Conservation (phyloP, 2,113 vertebrate genomes). For the Sula dactylatra region DNA sequence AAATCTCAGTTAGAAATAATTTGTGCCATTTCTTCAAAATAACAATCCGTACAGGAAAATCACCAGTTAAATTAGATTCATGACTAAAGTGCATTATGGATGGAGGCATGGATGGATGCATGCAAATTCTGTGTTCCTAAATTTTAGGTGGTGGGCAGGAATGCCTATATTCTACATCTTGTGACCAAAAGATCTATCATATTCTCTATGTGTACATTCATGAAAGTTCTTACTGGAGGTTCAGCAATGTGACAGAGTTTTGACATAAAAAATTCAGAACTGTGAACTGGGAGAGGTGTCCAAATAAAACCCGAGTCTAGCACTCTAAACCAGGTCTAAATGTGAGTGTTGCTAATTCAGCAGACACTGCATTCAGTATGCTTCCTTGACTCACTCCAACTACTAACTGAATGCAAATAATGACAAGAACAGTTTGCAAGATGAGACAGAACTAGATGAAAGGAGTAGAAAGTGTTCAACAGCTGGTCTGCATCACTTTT, state of each 20-base stretch:
- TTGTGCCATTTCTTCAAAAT: background rate
- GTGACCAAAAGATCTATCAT: background rate
- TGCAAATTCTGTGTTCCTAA: background rate
- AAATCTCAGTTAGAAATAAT: background rate
- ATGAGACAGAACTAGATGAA: background rate
- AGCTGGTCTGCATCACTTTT: background rate
- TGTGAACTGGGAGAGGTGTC: background rate
- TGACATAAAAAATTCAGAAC: background rate
- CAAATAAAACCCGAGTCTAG: background rate
- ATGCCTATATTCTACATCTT: background rate
- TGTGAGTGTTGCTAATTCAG: background rate
- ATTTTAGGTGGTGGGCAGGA: background rate
- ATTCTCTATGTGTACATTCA: fast-evolving
- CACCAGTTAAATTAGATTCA: background rate
- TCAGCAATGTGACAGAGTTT: background rate
- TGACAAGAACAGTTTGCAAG: background rate
- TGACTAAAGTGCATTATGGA: background rate
- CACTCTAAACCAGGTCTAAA: background rate
- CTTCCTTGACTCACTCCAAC: background rate
- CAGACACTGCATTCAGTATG: background rate
- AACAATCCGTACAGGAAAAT: background rate
- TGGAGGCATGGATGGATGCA: background rate
- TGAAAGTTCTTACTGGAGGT: background rate
- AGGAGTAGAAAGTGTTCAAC: background rate
- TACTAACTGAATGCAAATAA: background rate